These are phyloP conservation scores for Hermaeophaga mercurialis DNA, from an alignment of 2,888 invertebrate genomes.

Conservation along the genomic window DNA sequence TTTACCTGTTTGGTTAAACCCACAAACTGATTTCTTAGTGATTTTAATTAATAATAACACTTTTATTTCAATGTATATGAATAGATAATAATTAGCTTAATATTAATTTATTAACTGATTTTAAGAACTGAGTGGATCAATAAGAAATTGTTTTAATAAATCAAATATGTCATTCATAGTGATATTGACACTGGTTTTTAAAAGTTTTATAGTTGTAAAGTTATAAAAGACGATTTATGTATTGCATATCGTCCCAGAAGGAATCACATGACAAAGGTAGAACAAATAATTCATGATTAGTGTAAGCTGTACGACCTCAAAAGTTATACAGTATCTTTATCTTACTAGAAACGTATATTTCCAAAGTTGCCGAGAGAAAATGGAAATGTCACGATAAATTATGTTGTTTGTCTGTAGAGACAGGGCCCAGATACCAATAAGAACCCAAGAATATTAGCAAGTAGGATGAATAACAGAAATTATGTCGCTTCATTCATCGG, in stretches of 20 bases:
- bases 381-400: slow-evolving; percentile 49
- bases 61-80: no score
- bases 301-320: slow-evolving; percentile 35
- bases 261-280: slow-evolving; percentile 27
- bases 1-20: no score
- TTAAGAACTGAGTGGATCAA: no score
- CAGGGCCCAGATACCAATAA: slow-evolving; percentile 37
- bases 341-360: slow-evolving; percentile 38
- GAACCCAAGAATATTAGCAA: slow-evolving; percentile 40
- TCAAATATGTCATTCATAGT: no score
- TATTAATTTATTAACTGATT: no score
- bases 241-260: not conserved
- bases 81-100: no score
- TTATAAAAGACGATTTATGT: no score
- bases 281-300: slow-evolving; percentile 33
- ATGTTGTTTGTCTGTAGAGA: slow-evolving; percentile 45
- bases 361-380: slow-evolving; percentile 43
- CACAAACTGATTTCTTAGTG: no score
- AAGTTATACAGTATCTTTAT: slow-evolving; percentile 39
- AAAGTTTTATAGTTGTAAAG: no score
- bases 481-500: not conserved
- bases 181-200: no score
- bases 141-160: no score
- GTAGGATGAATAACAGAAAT: slow-evolving; percentile 36
- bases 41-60: no score